Evolutionary conservation across 2,113 vertebrate species (phyloP), one percentile per base, ranked within the genome.

Genomic region (Anguilla rostrata): DNA sequence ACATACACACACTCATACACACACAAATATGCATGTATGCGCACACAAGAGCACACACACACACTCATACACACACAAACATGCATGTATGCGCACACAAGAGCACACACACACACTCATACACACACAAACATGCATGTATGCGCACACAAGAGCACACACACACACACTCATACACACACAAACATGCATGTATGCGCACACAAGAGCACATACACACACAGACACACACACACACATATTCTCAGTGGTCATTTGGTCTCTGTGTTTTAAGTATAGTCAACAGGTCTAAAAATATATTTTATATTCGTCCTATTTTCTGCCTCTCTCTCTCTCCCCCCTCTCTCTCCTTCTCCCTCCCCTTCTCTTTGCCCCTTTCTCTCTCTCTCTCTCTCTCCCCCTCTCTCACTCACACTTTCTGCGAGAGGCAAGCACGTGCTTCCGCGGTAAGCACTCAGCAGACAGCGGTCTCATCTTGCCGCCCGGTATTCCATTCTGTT

Each of bases 251-350:
- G 20, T 82, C 75, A 20, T 82, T 20, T 80, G 83, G 29, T 83
- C 7, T 34, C 34, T 60, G 16, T 15, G 2, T 89, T 88, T 89
- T 29, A 88, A 90, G 87, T 46, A 34, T 83, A 85, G 81, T 41
- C 66, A 88, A 85, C 87, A 91, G 90, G 92, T 90, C 90, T 90
- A 81, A 78, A 82, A 84, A 43, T 87, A 89, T 41, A 46, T 78
- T 88, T 71, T 71, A 40, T 71, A 41, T 85, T 3, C 82, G 82
- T 78, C n/a, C 82, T 81, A 22, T 2, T 75, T 66, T 63, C 26
- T 46, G 11, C 49, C 49, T 53, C 49, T 1, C 49, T 12, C 49
- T 53, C 12, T 11, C 8, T 12, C 8, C 11, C 11, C 12, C 11
- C 43, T 78, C 83, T 81, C 83, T 78, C 60, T 20, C 53, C 34